phyloP scores from a whole-genome alignment of 2,797 vertebrate genomes.

The Knipowitschia caucasica region DNA sequence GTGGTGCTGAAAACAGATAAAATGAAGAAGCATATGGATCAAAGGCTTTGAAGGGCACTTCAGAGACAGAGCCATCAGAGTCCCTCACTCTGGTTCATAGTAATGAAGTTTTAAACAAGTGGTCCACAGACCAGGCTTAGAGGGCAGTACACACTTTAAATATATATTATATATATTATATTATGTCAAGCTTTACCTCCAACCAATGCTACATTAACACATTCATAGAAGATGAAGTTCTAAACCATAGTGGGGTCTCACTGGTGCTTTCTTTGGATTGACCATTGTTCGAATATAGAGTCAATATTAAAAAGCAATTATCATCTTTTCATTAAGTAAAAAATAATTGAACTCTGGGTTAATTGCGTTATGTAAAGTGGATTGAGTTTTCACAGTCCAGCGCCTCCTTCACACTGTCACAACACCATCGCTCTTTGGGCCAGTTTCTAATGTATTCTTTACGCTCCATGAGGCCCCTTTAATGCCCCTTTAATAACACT shows the following conservation, averaged over 20 bases:
- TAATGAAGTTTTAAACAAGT: not conserved
- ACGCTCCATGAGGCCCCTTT: not conserved
- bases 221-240: too few species aligned
- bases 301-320: slow-evolving; percentile 7
- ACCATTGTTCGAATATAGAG: not conserved
- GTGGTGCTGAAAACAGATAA: slow-evolving; percentile 5
- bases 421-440: not conserved
- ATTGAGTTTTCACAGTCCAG: slow-evolving; percentile 1
- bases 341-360: not conserved
- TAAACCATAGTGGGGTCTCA: too few species aligned
- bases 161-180: too few species aligned
- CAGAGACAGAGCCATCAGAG: not conserved
- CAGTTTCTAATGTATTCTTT: slow-evolving; percentile 5
- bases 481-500: not conserved
- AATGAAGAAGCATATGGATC: slow-evolving; percentile 3
- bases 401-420: not conserved
- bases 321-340: slow-evolving; percentile 7
- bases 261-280: not conserved
- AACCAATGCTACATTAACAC: too few species aligned
- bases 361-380: slow-evolving; percentile 8
- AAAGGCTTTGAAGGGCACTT: slow-evolving; percentile 6
- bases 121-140: not conserved
- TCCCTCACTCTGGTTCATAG: not conserved
- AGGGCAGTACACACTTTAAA: too few species aligned
- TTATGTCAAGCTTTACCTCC: too few species aligned